Base-by-base conservation (phyloP, 2,113 vertebrate species). In the Scophthalmus maximus region DNA sequence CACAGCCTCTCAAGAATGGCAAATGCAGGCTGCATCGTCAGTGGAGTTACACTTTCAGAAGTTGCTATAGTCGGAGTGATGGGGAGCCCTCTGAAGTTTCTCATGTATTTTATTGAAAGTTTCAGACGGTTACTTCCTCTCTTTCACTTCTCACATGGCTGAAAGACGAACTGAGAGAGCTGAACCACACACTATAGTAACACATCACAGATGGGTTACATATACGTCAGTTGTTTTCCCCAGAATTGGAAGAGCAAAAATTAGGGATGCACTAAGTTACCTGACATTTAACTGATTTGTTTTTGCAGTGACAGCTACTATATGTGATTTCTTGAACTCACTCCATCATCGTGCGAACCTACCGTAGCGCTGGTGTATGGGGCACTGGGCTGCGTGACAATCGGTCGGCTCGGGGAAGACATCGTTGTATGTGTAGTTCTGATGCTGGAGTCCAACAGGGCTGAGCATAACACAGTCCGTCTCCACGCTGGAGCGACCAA, bases 291-390 rank as follows among this genome's bases (percentile, higher is more conserved):
- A 10, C 36, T 38, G 36, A 15, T 38, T 56, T 61, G 1, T 38
- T 59, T 23, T 50, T 10, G 49, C 20, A 14, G 0, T 26, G 12
- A 26, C n/a, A 32, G 70, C 42, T 27, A 15, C 9, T 34, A 3
- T 10, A 5, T 18, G 22, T 0, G 1, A 8, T 5, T 1, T 7
- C 22, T 20, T 20, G 26, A 44, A 26, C 22, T 38, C 20, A 18
- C 20, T 8, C 4, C 8, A 25, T 58, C 3, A 0, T 10, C 46
- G 18, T 22, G 58, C 15, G 22, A 67, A 36, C 88, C 76, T 52
- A 94, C 93, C 91, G 3, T 84, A 76, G 46, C 59, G 76, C 32
- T 79, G 80, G 81, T 94, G 92, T 73, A 93, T 91, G 49, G 92
- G 92, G 53, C 93, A 93, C 69, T 77, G 83, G 2, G 53, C 63